Evolutionary conservation across 2,888 invertebrate species (phyloP).

Genomic region (Tachina fera): DNA sequence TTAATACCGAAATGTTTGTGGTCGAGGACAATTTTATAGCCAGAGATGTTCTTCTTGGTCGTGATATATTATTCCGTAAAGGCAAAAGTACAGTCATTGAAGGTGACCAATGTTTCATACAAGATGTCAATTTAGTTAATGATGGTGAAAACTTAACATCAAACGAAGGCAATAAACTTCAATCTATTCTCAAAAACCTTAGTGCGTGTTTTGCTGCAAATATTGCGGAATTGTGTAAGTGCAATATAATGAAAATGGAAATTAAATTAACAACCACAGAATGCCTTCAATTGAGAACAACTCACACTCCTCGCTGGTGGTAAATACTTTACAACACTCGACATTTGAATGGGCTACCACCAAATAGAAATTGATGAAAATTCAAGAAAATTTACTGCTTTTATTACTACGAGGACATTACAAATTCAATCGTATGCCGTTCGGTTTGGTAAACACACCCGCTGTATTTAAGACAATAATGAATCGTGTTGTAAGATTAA

Average conservation of each 20-base stretch:
- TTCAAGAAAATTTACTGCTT: conserved; percentile 59
- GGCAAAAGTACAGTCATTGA: conserved; percentile 55
- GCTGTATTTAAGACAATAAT: conserved; percentile 55
- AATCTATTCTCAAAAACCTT: conserved; percentile 24
- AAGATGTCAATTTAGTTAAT: conserved; percentile 18
- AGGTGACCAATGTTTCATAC: conserved; percentile 48
- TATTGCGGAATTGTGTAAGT: conserved; percentile 55
- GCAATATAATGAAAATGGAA: conserved; percentile 60
- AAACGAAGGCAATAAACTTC: conserved; percentile 22
- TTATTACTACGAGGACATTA: conserved; percentile 63
- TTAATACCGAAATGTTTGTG: conserved; percentile 19
- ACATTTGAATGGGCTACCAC: conserved; percentile 64
- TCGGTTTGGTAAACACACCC: conserved; percentile 67
- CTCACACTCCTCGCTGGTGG: conserved; percentile 66
- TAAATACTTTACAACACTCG: conserved; percentile 57
- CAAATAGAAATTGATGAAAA: conserved; percentile 64
- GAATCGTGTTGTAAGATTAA: conserved; percentile 4
- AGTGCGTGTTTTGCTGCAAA: conserved; percentile 40
- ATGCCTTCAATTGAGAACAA: conserved; percentile 71
- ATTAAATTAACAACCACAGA: conserved; percentile 38
- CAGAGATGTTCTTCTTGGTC: conserved; percentile 12
- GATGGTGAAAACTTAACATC: background rate
- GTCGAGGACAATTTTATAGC: conserved; percentile 30
- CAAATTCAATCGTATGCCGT: conserved; percentile 68
- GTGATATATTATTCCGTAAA: conserved; percentile 41